Percentiles rank a stretch among this genome's conserved stretches.
phyloP scores from a whole-genome alignment of 2,888 invertebrate genomes.

The Electrophaes corylata region DNA sequence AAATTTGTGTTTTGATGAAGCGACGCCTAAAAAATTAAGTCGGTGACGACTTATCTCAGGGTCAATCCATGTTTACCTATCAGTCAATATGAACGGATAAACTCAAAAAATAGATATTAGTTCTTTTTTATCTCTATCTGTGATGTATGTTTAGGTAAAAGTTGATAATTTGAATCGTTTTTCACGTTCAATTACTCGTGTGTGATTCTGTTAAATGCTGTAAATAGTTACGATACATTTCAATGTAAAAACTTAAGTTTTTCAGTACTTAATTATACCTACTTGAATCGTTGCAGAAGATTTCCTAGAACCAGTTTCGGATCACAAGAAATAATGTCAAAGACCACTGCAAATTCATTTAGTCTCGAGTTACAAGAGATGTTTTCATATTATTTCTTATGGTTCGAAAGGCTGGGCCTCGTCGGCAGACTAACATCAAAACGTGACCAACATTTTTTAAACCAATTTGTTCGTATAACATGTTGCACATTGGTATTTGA shows the following conservation, averaged over 20 bases:
- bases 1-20: slow-evolving; percentile 72
- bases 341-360: slow-evolving; percentile 4
- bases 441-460: slow-evolving; percentile 53
- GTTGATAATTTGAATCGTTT: slow-evolving; percentile 74
- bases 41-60: slow-evolving; percentile 39
- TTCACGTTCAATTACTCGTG: slow-evolving; percentile 64
- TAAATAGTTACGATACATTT: slow-evolving; percentile 57
- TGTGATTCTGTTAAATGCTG: slow-evolving; percentile 63
- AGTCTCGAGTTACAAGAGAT: neutral
- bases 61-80: slow-evolving; percentile 20
- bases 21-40: slow-evolving; percentile 53
- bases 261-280: slow-evolving; percentile 28
- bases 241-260: slow-evolving; percentile 56
- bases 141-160: slow-evolving; percentile 83
- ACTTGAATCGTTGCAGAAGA: slow-evolving; percentile 18
- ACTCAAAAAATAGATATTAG: slow-evolving; percentile 47
- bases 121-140: slow-evolving; percentile 77
- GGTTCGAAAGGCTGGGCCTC: slow-evolving; percentile 21
- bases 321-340: slow-evolving; percentile 27
- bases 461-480: slow-evolving; percentile 62
- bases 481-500: slow-evolving; percentile 63
- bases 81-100: slow-evolving; percentile 32
- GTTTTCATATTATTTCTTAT: slow-evolving; percentile 25
- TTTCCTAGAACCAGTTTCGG: slow-evolving; percentile 24
- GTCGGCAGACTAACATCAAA: slow-evolving; percentile 9